phyloP scores from a whole-genome alignment of 2,797 vertebrate species.

The Melanogrammus aeglefinus region DNA sequence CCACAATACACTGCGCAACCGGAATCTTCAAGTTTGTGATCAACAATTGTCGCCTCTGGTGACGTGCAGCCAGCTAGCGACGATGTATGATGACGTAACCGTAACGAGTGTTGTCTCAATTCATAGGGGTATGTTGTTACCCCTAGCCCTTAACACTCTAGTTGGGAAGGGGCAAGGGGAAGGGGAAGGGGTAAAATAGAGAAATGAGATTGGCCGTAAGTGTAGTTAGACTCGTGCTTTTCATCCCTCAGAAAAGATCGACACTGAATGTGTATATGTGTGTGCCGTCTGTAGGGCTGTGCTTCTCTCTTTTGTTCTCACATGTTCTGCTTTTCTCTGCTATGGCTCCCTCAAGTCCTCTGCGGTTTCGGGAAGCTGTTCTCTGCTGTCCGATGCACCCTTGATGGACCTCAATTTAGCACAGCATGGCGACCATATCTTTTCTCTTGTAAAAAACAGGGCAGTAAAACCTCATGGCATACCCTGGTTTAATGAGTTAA shows the following conservation, averaged over 20 bases:
- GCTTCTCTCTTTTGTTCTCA: background rate
- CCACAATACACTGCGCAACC: too few relatives aligned
- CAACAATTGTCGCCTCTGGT: too few relatives aligned
- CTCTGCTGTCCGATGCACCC: background rate
- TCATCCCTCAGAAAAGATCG: background rate
- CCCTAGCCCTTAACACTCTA: too few relatives aligned
- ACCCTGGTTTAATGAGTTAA: conserved; percentile 1
- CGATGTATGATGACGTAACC: too few relatives aligned
- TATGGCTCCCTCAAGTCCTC: background rate
- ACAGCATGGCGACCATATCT: background rate
- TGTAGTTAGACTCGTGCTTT: background rate
- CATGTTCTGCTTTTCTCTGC: background rate
- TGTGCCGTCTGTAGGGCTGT: background rate
- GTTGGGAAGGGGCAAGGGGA: too few relatives aligned
- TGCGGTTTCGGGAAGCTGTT: background rate
- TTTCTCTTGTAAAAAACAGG: background rate
- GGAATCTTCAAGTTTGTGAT: too few relatives aligned
- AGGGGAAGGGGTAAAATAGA: too few relatives aligned
- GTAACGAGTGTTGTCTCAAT: too few relatives aligned
- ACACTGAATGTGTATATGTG: background rate
- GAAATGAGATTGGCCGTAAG: too few relatives aligned
- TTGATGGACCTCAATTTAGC: conserved; percentile 1
- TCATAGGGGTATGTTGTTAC: too few relatives aligned
- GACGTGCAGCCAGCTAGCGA: too few relatives aligned
- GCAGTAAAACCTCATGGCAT: conserved; percentile 1